Evolutionary conservation across 2,113 vertebrate species (phyloP), one percentile per base, ranked within the genome.

Genomic region (Candoia aspera): DNA sequence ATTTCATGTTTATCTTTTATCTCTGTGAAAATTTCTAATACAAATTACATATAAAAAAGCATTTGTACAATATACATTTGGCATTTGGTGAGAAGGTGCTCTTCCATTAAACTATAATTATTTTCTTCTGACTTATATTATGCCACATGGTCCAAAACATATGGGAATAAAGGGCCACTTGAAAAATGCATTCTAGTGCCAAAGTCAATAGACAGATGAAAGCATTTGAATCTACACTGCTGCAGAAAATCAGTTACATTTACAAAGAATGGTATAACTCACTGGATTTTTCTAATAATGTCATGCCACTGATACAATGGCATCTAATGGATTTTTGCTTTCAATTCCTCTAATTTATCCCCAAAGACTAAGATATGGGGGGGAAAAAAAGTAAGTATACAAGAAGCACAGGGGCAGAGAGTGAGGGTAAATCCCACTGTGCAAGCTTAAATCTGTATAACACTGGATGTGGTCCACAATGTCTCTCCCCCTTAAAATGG

Each of bases 31-130:
- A 19, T 19, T 73, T 73, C 6, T 73, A 33, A 73, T 37, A 37
- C 15, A 73, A 73, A 73, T 73, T 73, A 73, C 17, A 33, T 68
- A 68, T 68, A 73, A 17, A 55, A 17, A 89, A 53, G 49, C 46
- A 73, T 54, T 24, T 83, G 9, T 58, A 17, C 42, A 59, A 83
- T 4, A 90, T 29, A 37, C 23, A 59, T 15, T 84, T 84, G 57
- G 13, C 42, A 62, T 33, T 86, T 62, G 83, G 42, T 62, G 17
- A 86, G 11, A 11, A 49, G 58, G 21, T 26, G 10, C 3, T 90
- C 29, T 90, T 58, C 58, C 21, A 90, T 83, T 90, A 90, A 37
- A 84, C 57, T 84, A 83, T 29, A 84, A 90, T 53, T 86, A 13
- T 58, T 86, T 91, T 62, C 17, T 85, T 90, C 17, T 55, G 53